Percentiles rank a stretch among this genome's conserved stretches.
Evolutionary conservation across 2,888 invertebrate genomes (phyloP).

Genomic region (Ornithoptera priamus): DNA sequence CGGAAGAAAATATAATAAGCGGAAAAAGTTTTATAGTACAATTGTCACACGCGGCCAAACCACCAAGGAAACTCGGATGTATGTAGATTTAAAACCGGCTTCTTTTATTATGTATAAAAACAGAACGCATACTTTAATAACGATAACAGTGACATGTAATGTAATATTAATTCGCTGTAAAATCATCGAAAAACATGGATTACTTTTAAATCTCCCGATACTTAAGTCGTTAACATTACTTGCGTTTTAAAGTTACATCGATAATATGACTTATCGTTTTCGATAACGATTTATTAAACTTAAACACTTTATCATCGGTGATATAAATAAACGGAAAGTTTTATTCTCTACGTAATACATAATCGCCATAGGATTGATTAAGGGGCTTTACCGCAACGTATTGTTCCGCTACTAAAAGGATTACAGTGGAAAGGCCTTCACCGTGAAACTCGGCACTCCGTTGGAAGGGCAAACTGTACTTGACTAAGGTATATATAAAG

Average conservation of each 20-base stretch:
- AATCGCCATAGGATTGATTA: conserved; percentile 3
- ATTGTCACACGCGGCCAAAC: neutral
- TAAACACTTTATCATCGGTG: neutral
- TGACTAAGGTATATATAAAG: conserved; percentile 11
- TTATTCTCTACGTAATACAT: neutral
- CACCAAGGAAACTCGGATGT: neutral
- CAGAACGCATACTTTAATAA: too few relatives aligned
- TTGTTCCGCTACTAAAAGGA: conserved; percentile 8
- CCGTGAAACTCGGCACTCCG: conserved; percentile 13
- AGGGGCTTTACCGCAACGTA: conserved; percentile 12
- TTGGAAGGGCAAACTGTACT: conserved; percentile 18
- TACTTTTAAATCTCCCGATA: neutral
- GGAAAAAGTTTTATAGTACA: neutral
- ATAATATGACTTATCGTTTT: neutral
- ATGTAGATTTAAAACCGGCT: neutral
- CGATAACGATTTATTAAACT: neutral
- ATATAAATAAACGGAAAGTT: conserved; percentile 8
- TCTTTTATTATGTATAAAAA: neutral
- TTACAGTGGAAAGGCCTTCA: conserved; percentile 22
- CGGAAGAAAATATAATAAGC: neutral
- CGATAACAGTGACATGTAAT: neutral
- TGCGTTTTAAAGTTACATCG: neutral
- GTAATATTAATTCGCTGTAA: neutral
- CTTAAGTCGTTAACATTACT: neutral
- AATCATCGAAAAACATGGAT: neutral